These are phyloP conservation scores for Podargus strigoides DNA, from an alignment of 2,797 vertebrate species.

Conservation along the genomic window DNA sequence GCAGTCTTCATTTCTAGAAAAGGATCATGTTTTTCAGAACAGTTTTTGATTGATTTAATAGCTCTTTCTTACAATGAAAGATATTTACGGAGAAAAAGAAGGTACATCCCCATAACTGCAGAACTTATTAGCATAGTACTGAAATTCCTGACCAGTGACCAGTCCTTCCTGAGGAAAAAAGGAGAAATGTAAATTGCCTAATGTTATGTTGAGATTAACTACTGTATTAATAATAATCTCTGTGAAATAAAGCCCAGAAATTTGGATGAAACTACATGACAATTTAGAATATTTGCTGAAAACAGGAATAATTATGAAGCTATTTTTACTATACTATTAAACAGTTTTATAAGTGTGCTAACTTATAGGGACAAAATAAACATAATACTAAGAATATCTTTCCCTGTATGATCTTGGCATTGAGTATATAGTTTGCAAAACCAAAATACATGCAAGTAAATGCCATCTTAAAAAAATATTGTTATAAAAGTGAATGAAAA, in stretches of 20 bases:
- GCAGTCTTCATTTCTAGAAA: not conserved
- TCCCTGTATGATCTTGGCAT: not conserved
- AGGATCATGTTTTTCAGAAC: not conserved
- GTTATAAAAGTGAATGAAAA: not conserved
- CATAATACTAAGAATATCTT: not conserved
- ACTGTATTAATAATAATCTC: not conserved
- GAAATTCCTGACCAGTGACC: not conserved
- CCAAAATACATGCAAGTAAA: not conserved
- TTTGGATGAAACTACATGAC: not conserved
- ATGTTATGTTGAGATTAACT: not conserved
- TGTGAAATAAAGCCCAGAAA: not conserved
- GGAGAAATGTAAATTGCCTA: not conserved
- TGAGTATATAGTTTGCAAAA: not conserved
- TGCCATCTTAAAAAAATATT: not conserved
- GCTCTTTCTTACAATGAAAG: not conserved
- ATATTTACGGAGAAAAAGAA: not conserved
- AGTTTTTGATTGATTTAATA: slow-evolving; percentile 5
- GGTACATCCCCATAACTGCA: not conserved
- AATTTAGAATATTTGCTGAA: not conserved
- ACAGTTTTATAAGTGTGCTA: not conserved
- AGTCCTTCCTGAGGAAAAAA: not conserved
- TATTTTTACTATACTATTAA: not conserved
- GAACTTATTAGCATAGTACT: not conserved
- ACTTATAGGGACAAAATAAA: not conserved
- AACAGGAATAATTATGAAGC: not conserved